These are phyloP conservation scores for Meles meles DNA, from an alignment of 2,113 vertebrate genomes.

Conservation along the genomic window DNA sequence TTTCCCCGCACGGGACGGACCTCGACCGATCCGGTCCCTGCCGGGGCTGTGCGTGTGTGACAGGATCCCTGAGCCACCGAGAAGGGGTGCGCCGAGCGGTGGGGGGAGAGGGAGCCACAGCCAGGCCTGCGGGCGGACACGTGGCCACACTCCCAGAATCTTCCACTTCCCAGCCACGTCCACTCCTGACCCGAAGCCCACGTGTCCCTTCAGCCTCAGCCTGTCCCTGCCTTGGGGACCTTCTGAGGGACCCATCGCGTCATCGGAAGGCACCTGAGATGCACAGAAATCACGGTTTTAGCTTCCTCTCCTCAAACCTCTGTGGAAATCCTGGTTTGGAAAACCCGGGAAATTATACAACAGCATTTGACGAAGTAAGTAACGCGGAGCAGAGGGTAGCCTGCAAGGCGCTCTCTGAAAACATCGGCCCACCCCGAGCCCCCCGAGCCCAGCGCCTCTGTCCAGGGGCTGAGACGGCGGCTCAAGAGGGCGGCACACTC, in stretches of 20 bases:
- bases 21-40: fast-evolving
- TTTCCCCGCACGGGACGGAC: not conserved
- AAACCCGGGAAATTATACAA: not conserved
- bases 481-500: not conserved
- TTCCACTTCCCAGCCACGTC: not conserved
- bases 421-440: fast-evolving
- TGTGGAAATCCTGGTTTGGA: not conserved
- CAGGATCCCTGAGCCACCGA: too few species aligned
- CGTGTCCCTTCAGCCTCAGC: not conserved
- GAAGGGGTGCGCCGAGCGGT: fast-evolving
- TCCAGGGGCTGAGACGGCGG: not conserved
- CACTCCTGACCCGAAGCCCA: not conserved
- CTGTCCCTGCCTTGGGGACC: not conserved
- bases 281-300: fast-evolving
- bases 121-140: too few species aligned
- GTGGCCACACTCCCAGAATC: too few species aligned
- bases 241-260: fast-evolving
- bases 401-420: not conserved
- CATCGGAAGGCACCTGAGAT: not conserved
- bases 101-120: too few species aligned
- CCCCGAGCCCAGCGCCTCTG: fast-evolving
- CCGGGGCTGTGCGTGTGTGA: not conserved
- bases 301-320: not conserved
- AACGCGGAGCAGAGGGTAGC: not conserved
- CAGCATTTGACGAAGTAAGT: not conserved